Percentiles rank a stretch among this genome's conserved stretches.
phyloP scores from a whole-genome alignment of 2,888 invertebrate genomes.

The Sphaerophoria rueppellii region DNA sequence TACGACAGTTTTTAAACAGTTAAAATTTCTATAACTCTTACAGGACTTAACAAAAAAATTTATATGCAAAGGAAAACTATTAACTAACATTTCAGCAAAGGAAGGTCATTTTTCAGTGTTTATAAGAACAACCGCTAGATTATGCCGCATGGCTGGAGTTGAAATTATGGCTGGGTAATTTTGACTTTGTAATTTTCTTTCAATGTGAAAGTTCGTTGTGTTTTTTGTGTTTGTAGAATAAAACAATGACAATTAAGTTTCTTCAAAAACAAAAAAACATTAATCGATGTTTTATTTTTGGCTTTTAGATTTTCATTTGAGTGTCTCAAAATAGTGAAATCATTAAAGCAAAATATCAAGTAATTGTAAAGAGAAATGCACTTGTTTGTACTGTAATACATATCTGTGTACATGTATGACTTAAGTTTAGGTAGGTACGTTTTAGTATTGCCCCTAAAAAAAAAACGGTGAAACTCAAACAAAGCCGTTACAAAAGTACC shows the following conservation, averaged over 20 bases:
- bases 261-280: neutral
- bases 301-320: too few relatives aligned
- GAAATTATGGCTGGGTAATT: slow-evolving; percentile 11
- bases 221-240: neutral
- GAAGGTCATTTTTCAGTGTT: slow-evolving; percentile 7
- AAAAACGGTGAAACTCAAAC: too few relatives aligned
- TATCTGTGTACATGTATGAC: too few relatives aligned
- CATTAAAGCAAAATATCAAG: too few relatives aligned
- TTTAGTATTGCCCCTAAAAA: too few relatives aligned
- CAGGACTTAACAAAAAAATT: slow-evolving; percentile 10
- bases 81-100: slow-evolving; percentile 3
- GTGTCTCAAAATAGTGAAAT: too few relatives aligned
- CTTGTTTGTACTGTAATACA: too few relatives aligned
- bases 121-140: neutral
- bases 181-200: slow-evolving; percentile 4
- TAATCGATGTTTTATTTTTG: neutral
- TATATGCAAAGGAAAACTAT: slow-evolving; percentile 19
- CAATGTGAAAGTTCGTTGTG: neutral
- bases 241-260: neutral
- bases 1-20: slow-evolving; percentile 10
- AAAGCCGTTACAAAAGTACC: too few relatives aligned
- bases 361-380: too few relatives aligned
- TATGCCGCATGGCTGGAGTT: neutral
- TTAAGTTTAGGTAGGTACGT: too few relatives aligned
- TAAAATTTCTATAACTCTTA: slow-evolving; percentile 11